phyloP scores from a whole-genome alignment of 1,140 invertebrate genomes.

The Holcopasites calliopsidis region DNA sequence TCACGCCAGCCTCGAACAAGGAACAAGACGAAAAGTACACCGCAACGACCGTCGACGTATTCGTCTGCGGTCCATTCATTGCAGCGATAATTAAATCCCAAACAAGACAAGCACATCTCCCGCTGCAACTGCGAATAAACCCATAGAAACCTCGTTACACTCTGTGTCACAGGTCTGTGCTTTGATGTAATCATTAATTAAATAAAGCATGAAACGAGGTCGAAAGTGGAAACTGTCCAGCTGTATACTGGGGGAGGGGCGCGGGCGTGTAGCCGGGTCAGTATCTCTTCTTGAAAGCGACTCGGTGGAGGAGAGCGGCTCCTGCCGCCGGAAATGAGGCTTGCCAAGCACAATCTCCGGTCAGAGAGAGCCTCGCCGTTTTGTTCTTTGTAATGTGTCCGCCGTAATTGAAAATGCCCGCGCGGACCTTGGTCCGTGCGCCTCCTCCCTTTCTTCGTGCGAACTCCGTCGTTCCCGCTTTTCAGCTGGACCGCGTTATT shows the following conservation, averaged over 20 bases:
- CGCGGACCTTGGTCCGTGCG: background rate
- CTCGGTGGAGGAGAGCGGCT: slow-evolving; percentile 36
- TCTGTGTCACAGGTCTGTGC: too few relatives aligned
- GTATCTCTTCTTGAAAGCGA: slow-evolving; percentile 47
- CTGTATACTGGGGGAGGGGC: slow-evolving; percentile 29
- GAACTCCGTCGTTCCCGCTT: background rate
- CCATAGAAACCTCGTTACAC: too few relatives aligned
- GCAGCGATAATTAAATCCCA: slow-evolving; percentile 44
- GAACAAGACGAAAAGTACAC: too few relatives aligned
- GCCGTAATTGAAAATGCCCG: slow-evolving; percentile 47
- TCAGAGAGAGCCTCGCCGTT: slow-evolving; percentile 30
- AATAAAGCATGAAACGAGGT: slow-evolving; percentile 42
- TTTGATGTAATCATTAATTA: slow-evolving; percentile 64
- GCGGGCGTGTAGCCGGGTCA: slow-evolving; percentile 51
- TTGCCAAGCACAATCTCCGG: slow-evolving; percentile 48
- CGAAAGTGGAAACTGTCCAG: slow-evolving; percentile 24
- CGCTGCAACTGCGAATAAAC: background rate
- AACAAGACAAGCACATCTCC: slow-evolving; percentile 21
- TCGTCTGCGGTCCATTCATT: background rate
- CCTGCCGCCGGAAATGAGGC: slow-evolving; percentile 35
- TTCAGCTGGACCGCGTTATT: slow-evolving; percentile 15
- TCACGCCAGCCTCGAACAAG: too few relatives aligned
- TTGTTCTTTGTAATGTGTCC: slow-evolving; percentile 36
- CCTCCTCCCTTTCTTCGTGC: background rate
- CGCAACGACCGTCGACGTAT: background rate